These are phyloP conservation scores for Furnarius figulus DNA, from an alignment of 2,113 vertebrate genomes.

Conservation along the genomic window DNA sequence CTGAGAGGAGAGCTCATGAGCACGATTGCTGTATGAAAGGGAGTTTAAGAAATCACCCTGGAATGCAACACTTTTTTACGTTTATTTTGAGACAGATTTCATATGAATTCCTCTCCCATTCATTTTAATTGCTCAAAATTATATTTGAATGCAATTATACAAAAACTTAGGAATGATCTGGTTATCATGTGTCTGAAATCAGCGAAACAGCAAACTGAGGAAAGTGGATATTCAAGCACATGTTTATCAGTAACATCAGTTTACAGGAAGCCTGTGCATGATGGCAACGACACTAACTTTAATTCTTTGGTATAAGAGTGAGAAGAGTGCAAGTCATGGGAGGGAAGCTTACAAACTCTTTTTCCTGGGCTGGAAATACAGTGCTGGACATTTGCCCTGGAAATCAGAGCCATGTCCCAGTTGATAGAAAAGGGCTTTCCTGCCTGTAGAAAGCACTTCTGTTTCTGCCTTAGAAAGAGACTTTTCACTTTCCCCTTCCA, in stretches of 20 bases:
- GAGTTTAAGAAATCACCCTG: conserved; percentile 9
- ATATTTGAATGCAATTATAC: conserved; percentile 55
- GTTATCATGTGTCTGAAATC: conserved; percentile 55
- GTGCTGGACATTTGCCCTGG: background rate
- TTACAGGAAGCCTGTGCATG: background rate
- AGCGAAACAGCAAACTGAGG: conserved; percentile 34
- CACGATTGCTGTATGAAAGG: conserved; percentile 26
- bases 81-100: conserved; percentile 51
- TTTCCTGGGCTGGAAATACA: background rate
- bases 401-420: background rate
- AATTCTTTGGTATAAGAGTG: background rate
- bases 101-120: conserved; percentile 50
- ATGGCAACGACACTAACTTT: background rate
- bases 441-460: background rate
- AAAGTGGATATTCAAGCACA: conserved; percentile 28
- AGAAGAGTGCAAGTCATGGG: background rate
- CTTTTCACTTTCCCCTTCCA: background rate
- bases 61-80: background rate
- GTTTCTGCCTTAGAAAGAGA: background rate
- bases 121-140: conserved; percentile 59
- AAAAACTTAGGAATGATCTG: conserved; percentile 43
- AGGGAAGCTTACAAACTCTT: background rate
- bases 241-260: conserved; percentile 18
- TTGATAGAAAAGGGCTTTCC: background rate
- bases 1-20: conserved; percentile 25